A percentile compares a stretch with the other conserved stretches of the same genome.
These are phyloP conservation scores for Tokudaia tokunoshimensis DNA, from an alignment of 2,797 vertebrate species.

Conservation along the genomic window DNA sequence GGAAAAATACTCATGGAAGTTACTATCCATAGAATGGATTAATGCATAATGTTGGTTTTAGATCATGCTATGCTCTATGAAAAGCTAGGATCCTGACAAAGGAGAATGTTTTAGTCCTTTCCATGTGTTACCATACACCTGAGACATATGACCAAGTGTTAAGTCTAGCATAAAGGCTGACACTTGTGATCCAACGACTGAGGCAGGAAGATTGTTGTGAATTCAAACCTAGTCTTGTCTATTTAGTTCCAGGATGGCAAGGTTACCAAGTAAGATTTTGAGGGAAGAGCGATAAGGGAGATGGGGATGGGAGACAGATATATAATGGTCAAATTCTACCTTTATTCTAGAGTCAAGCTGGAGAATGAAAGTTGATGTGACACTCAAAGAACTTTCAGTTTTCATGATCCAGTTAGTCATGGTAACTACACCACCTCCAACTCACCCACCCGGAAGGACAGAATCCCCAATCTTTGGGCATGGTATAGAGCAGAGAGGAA, in stretches of 20 bases:
- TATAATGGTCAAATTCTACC: not conserved
- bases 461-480: not conserved
- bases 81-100: not conserved
- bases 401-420: not conserved
- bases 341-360: not conserved
- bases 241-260: not conserved
- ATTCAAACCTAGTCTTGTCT: not conserved
- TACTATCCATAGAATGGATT: not conserved
- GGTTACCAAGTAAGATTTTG: not conserved
- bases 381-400: not conserved
- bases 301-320: no score
- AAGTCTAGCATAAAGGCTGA: not conserved
- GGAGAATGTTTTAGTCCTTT: not conserved
- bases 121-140: not conserved
- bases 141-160: not conserved
- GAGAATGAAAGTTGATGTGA: not conserved
- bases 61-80: no score
- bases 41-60: not conserved
- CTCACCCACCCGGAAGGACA: not conserved
- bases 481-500: not conserved
- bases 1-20: not conserved
- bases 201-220: not conserved
- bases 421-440: not conserved
- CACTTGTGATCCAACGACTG: not conserved
- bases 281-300: not conserved